Base-by-base conservation (phyloP, 2,113 vertebrate genomes). In the Psettodes erumei region DNA sequence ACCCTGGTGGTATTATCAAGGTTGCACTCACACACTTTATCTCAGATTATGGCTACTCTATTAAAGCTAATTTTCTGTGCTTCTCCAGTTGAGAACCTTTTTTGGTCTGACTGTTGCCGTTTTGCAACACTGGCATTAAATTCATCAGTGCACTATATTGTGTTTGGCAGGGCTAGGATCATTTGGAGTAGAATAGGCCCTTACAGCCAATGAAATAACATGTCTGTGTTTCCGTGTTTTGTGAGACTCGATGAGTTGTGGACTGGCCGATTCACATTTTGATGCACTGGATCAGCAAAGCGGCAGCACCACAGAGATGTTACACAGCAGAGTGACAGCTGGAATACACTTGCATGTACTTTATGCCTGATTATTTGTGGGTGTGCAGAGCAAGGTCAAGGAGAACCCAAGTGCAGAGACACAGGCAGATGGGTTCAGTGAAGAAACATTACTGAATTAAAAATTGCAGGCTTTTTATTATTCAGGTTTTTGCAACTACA, bases 1-100 rank as follows among this genome's bases (percentile, higher is more conserved):
- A 80, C 53, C 72, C 40, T 42, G 2, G 37, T 65, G 60, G 33
- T 65, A 37, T 81, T 75, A 51, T 64, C 8, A 23, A 68, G 43
- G 47, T 75, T 64, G 69, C 38, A 8, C 63, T 62, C n/a, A 45
- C 35, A 56, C 5, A 25, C 51, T 61, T 71, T n/a, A 23, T 62
- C 47, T 75, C 27, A 47, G 21, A 61, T 53, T 78, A 69, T 45
- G 15, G 23, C 30, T 43, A 38, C 15, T 35, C 47, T 37, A 11
- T 77, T 64, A 62, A 54, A 66, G 54, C 32, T 13, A 7, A 69
- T 78, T 71, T 54, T 69, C 45, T 55, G 3, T 16, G 2, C 12
- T 42, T 71, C 27, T 67, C 48, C 72, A 37, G 58, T 18, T 61
- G 47, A 47, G 42, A 68, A 19, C 6, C 13, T 28, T 43, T 79